These are phyloP conservation scores for Forficula auricularia DNA, from an alignment of 1,140 invertebrate genomes.

Conservation along the genomic window DNA sequence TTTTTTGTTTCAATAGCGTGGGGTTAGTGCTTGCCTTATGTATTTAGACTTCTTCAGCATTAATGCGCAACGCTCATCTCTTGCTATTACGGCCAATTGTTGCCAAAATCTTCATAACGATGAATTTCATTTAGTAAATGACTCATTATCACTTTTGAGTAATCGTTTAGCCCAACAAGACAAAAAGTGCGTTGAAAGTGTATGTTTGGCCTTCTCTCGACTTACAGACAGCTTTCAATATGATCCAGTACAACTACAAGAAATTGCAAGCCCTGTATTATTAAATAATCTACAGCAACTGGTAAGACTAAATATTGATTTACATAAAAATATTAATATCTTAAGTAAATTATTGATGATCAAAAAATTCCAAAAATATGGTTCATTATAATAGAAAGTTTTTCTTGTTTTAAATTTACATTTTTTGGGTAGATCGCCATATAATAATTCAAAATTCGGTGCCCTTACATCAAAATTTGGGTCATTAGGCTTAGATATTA, in stretches of 20 bases:
- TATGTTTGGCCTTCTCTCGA: conserved; percentile 87
- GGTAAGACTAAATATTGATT: conserved; percentile 29
- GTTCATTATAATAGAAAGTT: too few species aligned
- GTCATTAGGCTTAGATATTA: too few species aligned
- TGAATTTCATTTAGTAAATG: conserved; percentile 81
- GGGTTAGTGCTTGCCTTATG: conserved; percentile 84
- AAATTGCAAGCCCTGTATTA: conserved; percentile 85
- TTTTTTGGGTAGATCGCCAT: too few species aligned
- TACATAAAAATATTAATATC: too few species aligned
- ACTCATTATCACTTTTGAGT: conserved; percentile 72
- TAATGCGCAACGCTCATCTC: conserved; percentile 81
- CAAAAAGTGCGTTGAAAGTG: conserved; percentile 93
- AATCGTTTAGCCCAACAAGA: conserved; percentile 81
- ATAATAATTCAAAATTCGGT: too few species aligned
- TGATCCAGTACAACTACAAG: conserved; percentile 74
- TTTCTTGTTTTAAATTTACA: too few species aligned
- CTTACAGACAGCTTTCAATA: conserved; percentile 92
- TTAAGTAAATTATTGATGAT: too few species aligned
- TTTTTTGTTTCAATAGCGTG: conserved; percentile 42
- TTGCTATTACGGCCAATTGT: conserved; percentile 91
- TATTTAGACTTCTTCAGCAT: conserved; percentile 97
- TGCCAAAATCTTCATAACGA: conserved; percentile 84
- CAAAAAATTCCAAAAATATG: too few species aligned
- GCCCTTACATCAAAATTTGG: too few species aligned
- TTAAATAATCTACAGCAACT: conserved; percentile 85